Base-by-base conservation (phyloP, 2,888 invertebrate genomes). In the Pseudeuparius sepicola region DNA sequence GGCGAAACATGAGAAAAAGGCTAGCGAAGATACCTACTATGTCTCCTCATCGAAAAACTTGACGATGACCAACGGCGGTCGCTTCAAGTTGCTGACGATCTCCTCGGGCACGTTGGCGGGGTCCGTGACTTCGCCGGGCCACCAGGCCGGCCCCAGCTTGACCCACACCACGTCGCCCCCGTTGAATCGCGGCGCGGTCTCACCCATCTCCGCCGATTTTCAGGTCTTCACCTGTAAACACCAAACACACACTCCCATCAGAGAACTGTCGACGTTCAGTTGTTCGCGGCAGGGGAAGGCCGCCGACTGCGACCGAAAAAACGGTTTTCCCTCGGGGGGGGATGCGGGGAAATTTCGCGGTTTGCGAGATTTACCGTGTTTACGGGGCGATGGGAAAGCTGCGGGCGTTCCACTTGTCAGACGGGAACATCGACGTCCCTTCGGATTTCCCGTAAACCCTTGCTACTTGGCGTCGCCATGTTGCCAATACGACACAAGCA, bases 81-180 rank as follows among this genome's bases (percentile, higher is more conserved):
- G 81, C 51, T 72, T 68, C 52, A 78, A 70, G 34, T 75, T 73
- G 28, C 64, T 61, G 40, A 77, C 63, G 46, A 81, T 66, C 53
- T 82, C 81, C 47, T 75, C 71, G 14, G 82, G 78, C 36, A 83
- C 63, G 52, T 68, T 68, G 34, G 73, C 71, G 13, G 67, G 57
- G 45, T 68, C 63, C 42, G 70, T 70, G 40, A 87, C 83, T 59
- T 81, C 79, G 7, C 83, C 86, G 14, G 88, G 87, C 88, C 88
- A 88, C 85, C 86, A 88, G 52, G 74, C 76, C 24, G 74, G 69
- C 23, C 82, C 78, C 42, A 86, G 62, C 61, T 86, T 87, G 12
- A 86, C 84, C 87, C 87, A 88, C 43, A 87, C 87, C 51, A 86
- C 68, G 53, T 87, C 84, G 33, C 82, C 82, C n/a, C n/a, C n/a